Conservation (phyloP, 2,113 vertebrate species). For the Oceanites oceanicus region DNA sequence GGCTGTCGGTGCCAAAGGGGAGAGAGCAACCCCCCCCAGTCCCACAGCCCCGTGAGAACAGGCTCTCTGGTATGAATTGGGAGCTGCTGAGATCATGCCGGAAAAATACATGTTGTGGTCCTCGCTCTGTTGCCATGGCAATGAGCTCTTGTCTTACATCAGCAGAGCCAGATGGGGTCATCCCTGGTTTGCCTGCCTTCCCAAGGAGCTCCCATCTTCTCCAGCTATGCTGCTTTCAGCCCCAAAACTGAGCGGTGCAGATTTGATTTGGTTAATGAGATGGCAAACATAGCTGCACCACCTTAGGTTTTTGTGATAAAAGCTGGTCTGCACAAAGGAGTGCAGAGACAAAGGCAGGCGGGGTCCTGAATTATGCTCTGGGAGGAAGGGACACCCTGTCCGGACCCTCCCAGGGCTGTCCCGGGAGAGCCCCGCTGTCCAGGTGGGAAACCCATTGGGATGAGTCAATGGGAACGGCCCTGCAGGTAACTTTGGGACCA, state of each 20-base stretch:
- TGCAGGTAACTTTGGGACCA: not conserved
- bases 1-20: not conserved
- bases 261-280: not conserved
- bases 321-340: not conserved
- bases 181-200: not conserved
- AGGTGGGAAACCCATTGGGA: not conserved
- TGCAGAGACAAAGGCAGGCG: not conserved
- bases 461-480: not conserved
- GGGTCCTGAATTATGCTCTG: accelerated
- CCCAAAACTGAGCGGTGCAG: not conserved
- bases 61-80: not conserved
- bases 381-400: not conserved
- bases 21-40: not conserved
- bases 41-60: not conserved
- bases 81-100: not conserved
- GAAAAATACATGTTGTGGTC: not conserved
- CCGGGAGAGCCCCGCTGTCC: not conserved
- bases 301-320: not conserved
- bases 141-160: not conserved
- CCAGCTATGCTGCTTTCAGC: not conserved
- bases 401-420: not conserved
- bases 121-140: not conserved
- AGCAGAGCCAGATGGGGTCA: not conserved
- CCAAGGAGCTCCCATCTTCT: not conserved
- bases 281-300: accelerated